A percentile compares a stretch with the other conserved stretches of the same genome.
These are phyloP conservation scores for Phrynocephalus guinanensis DNA, from an alignment of 2,797 vertebrate species.

Conservation along the genomic window DNA sequence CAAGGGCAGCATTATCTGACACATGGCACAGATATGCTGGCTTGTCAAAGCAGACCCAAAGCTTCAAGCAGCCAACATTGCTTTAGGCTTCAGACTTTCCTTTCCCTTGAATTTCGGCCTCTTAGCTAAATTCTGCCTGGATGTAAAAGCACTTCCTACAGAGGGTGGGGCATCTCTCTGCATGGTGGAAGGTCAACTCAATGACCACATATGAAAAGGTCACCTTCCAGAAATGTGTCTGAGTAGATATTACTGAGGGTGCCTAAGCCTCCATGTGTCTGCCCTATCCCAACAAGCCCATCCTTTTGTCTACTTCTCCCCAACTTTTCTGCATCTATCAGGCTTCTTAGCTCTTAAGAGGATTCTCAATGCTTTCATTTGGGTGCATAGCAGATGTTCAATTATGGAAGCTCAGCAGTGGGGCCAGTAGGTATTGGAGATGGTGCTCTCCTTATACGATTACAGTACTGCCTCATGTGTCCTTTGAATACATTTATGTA, in stretches of 20 bases:
- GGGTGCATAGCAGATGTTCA: not conserved
- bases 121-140: constrained; percentile 7
- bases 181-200: not conserved
- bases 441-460: not conserved
- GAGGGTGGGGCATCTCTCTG: not conserved
- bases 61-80: not conserved
- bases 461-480: not conserved
- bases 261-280: not conserved
- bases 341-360: not conserved
- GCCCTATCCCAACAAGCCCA: not conserved
- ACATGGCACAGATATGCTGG: constrained; percentile 29
- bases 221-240: not conserved
- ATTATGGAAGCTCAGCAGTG: too few species aligned
- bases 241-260: not conserved
- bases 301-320: not conserved
- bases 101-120: constrained; percentile 30
- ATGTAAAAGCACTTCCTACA: not conserved
- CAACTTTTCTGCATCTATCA: not conserved
- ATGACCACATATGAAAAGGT: not conserved
- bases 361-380: not conserved
- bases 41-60: constrained; percentile 32
- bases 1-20: constrained; percentile 49
- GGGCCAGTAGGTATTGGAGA: not conserved
- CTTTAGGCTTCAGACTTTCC: constrained; percentile 24
- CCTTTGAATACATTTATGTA: not conserved